Evolutionary conservation across 2,888 invertebrate genomes (phyloP), one percentile per base, ranked within the genome.

Genomic region (Epirrita christyi): DNA sequence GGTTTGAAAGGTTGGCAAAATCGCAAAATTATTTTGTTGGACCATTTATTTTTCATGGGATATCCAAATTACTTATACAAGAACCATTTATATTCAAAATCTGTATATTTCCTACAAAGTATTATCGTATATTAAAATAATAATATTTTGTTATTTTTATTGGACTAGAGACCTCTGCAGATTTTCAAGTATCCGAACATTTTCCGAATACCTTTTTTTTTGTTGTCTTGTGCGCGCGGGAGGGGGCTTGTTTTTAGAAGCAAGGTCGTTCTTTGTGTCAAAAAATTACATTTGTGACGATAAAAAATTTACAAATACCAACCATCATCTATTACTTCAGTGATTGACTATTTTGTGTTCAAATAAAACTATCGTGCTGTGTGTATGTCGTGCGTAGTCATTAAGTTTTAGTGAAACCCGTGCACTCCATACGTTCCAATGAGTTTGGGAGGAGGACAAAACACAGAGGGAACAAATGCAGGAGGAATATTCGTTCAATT

Each of bases 401-500:
- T 70, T 76, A 83, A 76, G 72, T 79, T 81, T 80, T 83, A 80
- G 73, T 78, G 75, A 75, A 79, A 81, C 70, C 75, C 69, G 76
- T 81, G 79, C 66, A 73, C 75, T 86, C 78, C 73, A 75, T 83
- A 93, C 93, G 94, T 93, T 94, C 95, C 95, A 93, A 96, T 96
- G 96, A 96, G 95, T 95, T 95, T 96, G 93, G 94, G 95, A 94
- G 95, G 94, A 92, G 86, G 85, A 78, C 94, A 94, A 92, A 94
- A 94, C 82, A 92, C 93, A 81, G 94, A 95, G 85, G 96, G 96
- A 90, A 93, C 95, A 84, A 94, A 95, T 93, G 95, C 95, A 90
- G 96, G 96, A 90, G 96, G 96, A 88, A 96, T 97, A 89, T 98
- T 97, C 91, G 98, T 98, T 76, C 98, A 98, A 93, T 99, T 99